phyloP scores from a whole-genome alignment of 2,113 vertebrate genomes.

The Chaetodon trifascialis region DNA sequence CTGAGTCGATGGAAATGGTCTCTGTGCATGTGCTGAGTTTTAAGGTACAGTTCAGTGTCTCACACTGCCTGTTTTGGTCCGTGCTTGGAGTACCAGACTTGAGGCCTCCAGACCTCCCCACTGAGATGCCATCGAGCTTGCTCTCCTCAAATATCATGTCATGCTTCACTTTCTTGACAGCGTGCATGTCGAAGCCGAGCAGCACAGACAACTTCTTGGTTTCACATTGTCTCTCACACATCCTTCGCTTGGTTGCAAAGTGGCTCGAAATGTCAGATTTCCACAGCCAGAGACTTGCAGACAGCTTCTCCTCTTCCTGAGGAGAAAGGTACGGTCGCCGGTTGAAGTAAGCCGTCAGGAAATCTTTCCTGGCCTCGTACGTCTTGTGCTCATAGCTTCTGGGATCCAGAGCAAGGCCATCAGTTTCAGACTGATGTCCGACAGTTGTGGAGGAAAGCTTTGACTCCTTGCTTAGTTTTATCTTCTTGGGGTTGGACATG shows the following conservation, averaged over 20 bases:
- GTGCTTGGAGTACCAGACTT: conserved; percentile 55
- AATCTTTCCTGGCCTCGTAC: conserved; percentile 94
- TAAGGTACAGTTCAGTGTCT: conserved; percentile 63
- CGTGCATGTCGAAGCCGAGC: conserved; percentile 95
- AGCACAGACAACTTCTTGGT: conserved; percentile 88
- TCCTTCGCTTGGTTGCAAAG: conserved; percentile 90
- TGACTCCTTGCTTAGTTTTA: conserved; percentile 84
- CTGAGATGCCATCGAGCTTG: conserved; percentile 82
- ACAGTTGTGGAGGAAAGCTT: conserved; percentile 83
- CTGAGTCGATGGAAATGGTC: conserved; percentile 80
- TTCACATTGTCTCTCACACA: conserved; percentile 89
- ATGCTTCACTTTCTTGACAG: conserved; percentile 91
- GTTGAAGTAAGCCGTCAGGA: conserved; percentile 97
- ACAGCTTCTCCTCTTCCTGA: conserved; percentile 94
- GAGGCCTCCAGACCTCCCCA: conserved; percentile 59
- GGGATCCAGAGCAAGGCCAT: conserved; percentile 91
- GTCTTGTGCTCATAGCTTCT: conserved; percentile 94
- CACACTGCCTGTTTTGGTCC: conserved; percentile 49
- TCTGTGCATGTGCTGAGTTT: conserved; percentile 67
- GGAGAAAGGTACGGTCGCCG: conserved; percentile 91
- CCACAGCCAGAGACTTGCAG: conserved; percentile 95
- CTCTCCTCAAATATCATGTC: conserved; percentile 90
- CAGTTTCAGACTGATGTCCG: conserved; percentile 87
- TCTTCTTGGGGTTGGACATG: conserved; percentile 87
- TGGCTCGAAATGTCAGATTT: conserved; percentile 95